Percentiles rank a stretch among this genome's conserved stretches.
Conservation (phyloP, 2,113 vertebrate species). For the Pygoscelis antarcticus region DNA sequence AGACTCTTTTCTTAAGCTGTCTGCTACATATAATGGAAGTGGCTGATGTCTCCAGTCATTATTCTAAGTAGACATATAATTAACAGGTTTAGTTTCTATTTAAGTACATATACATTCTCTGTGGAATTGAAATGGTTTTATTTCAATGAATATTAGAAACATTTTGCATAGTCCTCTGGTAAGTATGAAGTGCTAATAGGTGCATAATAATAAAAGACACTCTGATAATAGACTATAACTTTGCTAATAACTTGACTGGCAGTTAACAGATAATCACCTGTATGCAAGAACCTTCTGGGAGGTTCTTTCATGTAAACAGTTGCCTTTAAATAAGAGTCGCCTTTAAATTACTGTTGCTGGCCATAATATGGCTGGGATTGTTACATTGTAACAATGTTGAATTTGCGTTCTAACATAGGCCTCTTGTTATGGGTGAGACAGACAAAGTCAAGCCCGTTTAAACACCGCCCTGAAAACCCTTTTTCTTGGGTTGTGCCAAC, state of each 20-base stretch:
- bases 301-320: not conserved
- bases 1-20: not conserved
- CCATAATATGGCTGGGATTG: not conserved
- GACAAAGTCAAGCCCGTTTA: not conserved
- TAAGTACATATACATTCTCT: not conserved
- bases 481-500: not conserved
- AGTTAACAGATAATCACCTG: not conserved
- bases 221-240: not conserved
- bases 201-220: not conserved
- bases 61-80: not conserved
- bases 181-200: not conserved
- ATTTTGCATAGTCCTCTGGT: not conserved
- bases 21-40: not conserved
- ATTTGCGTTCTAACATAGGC: not conserved
- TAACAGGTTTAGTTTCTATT: not conserved
- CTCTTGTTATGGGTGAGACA: not conserved
- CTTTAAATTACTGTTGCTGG: not conserved
- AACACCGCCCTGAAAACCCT: not conserved
- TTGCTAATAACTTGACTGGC: not conserved
- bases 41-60: not conserved
- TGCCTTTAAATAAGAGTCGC: not conserved
- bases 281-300: constrained; percentile 14
- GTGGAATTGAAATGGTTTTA: not conserved
- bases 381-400: not conserved
- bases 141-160: not conserved